These are phyloP conservation scores for Luperina nickerlii DNA, from an alignment of 2,888 invertebrate genomes.

Conservation along the genomic window DNA sequence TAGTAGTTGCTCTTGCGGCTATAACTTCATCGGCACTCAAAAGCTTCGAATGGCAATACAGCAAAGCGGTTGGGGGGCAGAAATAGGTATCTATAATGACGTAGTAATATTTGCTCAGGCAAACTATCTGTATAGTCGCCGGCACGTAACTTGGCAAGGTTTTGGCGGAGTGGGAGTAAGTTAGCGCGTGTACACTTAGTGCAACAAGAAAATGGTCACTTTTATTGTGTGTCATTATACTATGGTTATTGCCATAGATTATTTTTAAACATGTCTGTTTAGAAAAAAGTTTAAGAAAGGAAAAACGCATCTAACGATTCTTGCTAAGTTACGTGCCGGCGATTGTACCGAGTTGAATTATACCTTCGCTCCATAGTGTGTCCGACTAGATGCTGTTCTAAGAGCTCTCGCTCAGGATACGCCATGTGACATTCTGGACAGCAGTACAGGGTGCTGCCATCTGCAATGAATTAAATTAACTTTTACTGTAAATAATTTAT, in stretches of 20 bases:
- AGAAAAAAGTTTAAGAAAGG: too few relatives aligned
- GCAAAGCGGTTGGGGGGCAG: not conserved
- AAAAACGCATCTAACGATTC: too few relatives aligned
- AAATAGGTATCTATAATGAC: not conserved
- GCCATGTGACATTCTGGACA: conserved; percentile 98
- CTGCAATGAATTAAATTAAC: conserved; percentile 74
- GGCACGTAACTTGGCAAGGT: too few relatives aligned
- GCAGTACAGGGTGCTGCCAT: conserved; percentile 96
- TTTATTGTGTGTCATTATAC: too few relatives aligned
- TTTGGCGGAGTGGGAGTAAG: too few relatives aligned
- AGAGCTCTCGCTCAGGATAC: conserved; percentile 95
- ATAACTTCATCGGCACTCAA: not conserved
- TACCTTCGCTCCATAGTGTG: conserved; percentile 95
- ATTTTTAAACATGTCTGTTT: too few relatives aligned
- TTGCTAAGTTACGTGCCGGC: too few relatives aligned
- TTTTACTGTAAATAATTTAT: not conserved
- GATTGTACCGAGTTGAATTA: not conserved
- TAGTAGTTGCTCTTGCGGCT: not conserved
- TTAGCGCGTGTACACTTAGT: too few relatives aligned
- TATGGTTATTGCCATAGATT: too few relatives aligned
- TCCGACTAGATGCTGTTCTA: conserved; percentile 96
- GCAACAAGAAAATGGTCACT: too few relatives aligned
- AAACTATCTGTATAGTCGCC: too few relatives aligned
- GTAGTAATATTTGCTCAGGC: not conserved
- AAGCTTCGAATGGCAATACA: not conserved